Evolutionary conservation across 2,797 vertebrate genomes (phyloP), one percentile per base, ranked within the genome.

Genomic region (Ctenochaetus hawaiiensis): DNA sequence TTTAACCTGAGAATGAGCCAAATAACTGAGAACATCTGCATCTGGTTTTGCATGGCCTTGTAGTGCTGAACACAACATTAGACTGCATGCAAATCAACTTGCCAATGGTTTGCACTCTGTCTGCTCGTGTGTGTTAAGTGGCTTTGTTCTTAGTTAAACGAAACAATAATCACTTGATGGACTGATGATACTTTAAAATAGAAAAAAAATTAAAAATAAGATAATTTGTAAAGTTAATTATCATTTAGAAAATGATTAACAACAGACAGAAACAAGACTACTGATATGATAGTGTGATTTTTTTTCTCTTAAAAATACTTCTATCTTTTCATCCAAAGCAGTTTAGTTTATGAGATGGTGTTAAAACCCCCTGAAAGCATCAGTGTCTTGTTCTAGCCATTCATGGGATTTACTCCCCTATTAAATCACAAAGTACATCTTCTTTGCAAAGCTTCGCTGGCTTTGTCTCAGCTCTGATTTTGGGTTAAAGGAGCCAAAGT

Each of bases 1-100:
- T 59, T 70, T 22, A 49, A 30, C 20, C 14, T 1, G 16, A 53
- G 26, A 56, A 69, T 12, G 30, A 26, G 65, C 51, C 44, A 59
- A 54, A 87, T 67, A 57, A 70, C 20, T 52, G 44, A 67, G 80
- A 80, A 39, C 44, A 52, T 52, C 23, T 56, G 62, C 11, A 20
- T 30, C 26, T 61, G 68, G 49, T 60, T 62, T 53, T 68, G n/a
- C 57, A 49, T 17, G 22, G 51, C 17, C 11, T 62, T 53, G 56
- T 52, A 71, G n/a, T 16, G 17, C 16, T 48, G 22, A 72, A 66
- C 14, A 51, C 56, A 41, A 11, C 23, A 13, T 56, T 18, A 22
- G 43, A 20, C 41, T 59, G 39, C 67, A 69, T 68, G 47, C 43
- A 75, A 18, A 70, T 67, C 26, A 47, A 39, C 26, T 30, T 54